phyloP scores from a whole-genome alignment of 1,140 invertebrate species.

The Cotesia vestalis region DNA sequence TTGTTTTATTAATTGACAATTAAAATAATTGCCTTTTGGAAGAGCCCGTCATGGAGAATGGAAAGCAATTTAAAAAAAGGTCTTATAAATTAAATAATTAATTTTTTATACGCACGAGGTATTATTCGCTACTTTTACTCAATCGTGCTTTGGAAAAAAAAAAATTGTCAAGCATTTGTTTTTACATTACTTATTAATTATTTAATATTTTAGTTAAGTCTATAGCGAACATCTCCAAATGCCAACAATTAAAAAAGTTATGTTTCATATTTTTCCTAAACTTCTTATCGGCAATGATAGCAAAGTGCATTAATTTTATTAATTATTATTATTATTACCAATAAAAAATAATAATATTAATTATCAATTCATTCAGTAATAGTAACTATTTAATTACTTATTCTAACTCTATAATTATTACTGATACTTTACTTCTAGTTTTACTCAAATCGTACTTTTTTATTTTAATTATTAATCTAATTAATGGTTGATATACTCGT shows the following conservation, averaged over 20 bases:
- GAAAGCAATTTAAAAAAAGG: constrained; percentile 19
- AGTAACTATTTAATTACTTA: background rate
- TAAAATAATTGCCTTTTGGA: constrained; percentile 6
- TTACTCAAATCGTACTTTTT: background rate
- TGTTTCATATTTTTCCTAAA: constrained; percentile 16
- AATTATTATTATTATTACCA: constrained; percentile 27
- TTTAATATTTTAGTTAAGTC: background rate
- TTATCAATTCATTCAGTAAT: constrained; percentile 12
- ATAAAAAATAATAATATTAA: background rate
- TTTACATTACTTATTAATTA: no score
- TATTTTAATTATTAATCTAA: constrained; percentile 23
- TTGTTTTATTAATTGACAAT: no score
- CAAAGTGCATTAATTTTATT: constrained; percentile 33
- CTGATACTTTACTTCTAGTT: constrained; percentile 21
- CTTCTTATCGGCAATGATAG: constrained; percentile 26
- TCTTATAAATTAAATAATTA: background rate
- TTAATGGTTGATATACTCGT: constrained; percentile 30
- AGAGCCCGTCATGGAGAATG: constrained; percentile 9
- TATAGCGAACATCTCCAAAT: background rate
- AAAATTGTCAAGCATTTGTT: no score
- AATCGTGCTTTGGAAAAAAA: constrained; percentile 1
- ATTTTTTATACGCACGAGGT: background rate
- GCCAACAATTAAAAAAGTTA: constrained; percentile 24
- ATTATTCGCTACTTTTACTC: background rate
- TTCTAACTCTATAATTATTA: constrained; percentile 1